phyloP scores from a whole-genome alignment of 2,113 vertebrate genomes.

The Cettia cetti region DNA sequence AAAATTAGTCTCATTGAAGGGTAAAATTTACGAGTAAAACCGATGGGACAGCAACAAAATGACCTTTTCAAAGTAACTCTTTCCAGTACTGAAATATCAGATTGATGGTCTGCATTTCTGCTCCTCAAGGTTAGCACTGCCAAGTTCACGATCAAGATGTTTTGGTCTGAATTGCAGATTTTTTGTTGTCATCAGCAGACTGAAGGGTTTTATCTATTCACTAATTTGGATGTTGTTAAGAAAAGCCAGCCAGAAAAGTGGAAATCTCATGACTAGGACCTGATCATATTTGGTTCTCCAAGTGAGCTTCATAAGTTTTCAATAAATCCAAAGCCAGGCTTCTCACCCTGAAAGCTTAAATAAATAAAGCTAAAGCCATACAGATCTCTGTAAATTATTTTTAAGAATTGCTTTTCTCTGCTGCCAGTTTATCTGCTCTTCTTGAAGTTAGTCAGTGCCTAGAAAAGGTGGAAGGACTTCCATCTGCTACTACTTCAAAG shows the following conservation, averaged over 20 bases:
- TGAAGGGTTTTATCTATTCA: slow-evolving; percentile 37
- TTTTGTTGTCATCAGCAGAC: neutral
- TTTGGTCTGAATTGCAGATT: neutral
- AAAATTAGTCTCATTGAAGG: neutral
- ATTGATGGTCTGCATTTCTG: neutral
- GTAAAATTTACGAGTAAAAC: neutral
- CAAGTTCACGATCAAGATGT: neutral
- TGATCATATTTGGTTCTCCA: slow-evolving; percentile 14
- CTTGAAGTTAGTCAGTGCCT: neutral
- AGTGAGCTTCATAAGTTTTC: neutral
- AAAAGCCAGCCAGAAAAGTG: neutral
- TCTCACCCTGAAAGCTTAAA: neutral
- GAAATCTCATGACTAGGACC: neutral
- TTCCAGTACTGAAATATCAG: neutral
- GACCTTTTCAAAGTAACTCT: neutral
- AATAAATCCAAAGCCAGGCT: neutral
- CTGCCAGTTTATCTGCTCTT: neutral
- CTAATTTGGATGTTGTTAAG: neutral
- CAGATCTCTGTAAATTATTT: neutral
- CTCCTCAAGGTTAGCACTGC: neutral
- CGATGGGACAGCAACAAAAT: neutral
- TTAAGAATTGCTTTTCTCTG: neutral
- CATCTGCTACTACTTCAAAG: neutral
- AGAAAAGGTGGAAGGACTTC: neutral
- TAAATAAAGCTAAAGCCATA: neutral